These are phyloP conservation scores for Eulemur macaco DNA, from an alignment of 2,113 vertebrate genomes.

Conservation along the genomic window DNA sequence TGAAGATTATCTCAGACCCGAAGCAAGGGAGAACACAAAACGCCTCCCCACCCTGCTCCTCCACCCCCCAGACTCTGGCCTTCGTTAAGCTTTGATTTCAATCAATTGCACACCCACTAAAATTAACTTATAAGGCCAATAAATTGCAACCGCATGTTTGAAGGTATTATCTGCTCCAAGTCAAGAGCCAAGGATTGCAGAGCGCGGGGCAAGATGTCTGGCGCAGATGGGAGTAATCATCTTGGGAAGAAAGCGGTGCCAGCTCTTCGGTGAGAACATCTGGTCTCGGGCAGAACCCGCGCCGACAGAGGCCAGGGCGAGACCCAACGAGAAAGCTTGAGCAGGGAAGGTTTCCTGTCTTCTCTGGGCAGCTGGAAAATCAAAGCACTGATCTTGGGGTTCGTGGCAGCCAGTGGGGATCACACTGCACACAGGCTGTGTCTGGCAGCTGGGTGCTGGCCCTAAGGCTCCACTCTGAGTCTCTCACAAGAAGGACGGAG, in stretches of 20 bases:
- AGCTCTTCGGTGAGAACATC: constrained; percentile 66
- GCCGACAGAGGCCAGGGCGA: constrained; percentile 66
- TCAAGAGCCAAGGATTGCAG: constrained; percentile 62
- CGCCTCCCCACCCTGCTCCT: neutral
- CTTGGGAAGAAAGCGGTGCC: constrained; percentile 66
- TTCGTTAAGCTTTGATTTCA: constrained; percentile 84
- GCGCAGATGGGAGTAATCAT: constrained; percentile 83
- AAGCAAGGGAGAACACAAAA: constrained; percentile 75
- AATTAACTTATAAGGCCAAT: constrained; percentile 83
- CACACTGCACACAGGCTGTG: fast-evolving
- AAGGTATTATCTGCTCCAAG: constrained; percentile 79
- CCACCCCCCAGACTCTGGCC: constrained; percentile 71
- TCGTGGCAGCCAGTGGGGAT: neutral
- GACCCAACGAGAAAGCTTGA: constrained; percentile 44
- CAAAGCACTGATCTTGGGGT: neutral
- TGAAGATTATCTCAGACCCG: constrained; percentile 80
- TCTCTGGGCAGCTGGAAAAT: neutral
- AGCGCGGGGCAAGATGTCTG: constrained; percentile 65
- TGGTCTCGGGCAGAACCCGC: constrained; percentile 64
- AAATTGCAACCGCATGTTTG: constrained; percentile 83
- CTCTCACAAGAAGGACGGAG: neutral
- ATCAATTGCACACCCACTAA: constrained; percentile 80
- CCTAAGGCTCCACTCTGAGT: neutral
- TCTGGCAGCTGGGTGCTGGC: neutral
- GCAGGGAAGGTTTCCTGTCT: neutral